Evolutionary conservation across 2,888 invertebrate species (phyloP).

Genomic region (Empis stercorea): DNA sequence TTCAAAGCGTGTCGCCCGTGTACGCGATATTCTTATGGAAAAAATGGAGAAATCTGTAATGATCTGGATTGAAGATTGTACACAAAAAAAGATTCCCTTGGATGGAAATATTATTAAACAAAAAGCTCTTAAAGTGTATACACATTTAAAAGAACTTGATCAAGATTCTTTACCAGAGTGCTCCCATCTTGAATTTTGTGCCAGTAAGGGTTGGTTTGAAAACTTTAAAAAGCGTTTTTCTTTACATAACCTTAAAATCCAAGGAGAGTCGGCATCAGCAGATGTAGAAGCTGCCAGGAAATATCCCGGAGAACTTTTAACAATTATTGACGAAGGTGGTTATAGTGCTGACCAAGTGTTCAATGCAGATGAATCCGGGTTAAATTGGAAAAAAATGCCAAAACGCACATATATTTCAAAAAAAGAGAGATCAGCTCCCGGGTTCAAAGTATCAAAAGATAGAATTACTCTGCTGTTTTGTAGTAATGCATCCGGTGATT

Average conservation of each 20-base stretch:
- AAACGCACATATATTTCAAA: constrained; percentile 9
- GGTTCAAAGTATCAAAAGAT: constrained; percentile 15
- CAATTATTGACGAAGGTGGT: constrained; percentile 8
- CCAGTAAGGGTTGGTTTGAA: constrained; percentile 15
- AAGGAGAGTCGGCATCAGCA: constrained; percentile 12
- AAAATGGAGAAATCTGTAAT: constrained; percentile 17
- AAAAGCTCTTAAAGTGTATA: constrained; percentile 15
- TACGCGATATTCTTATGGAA: constrained; percentile 14
- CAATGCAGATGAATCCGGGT: constrained; percentile 14
- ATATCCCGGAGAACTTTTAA: constrained; percentile 7
- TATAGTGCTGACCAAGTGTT: constrained; percentile 12
- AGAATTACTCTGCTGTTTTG: constrained; percentile 17
- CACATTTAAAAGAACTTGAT: background rate
- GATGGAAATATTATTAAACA: constrained; percentile 13
- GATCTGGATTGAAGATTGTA: constrained; percentile 15
- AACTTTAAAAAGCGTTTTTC: constrained; percentile 13
- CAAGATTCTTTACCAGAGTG: constrained; percentile 5
- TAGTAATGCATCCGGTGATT: constrained; percentile 14
- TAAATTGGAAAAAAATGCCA: constrained; percentile 19
- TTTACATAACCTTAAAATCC: constrained; percentile 13
- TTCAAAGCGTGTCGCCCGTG: constrained; percentile 11
- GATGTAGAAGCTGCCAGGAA: constrained; percentile 10
- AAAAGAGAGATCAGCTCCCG: constrained; percentile 6
- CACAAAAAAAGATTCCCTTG: constrained; percentile 12
- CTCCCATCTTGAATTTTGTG: constrained; percentile 15